phyloP scores from a whole-genome alignment of 2,113 vertebrate genomes.

The Gopherus flavomarginatus region DNA sequence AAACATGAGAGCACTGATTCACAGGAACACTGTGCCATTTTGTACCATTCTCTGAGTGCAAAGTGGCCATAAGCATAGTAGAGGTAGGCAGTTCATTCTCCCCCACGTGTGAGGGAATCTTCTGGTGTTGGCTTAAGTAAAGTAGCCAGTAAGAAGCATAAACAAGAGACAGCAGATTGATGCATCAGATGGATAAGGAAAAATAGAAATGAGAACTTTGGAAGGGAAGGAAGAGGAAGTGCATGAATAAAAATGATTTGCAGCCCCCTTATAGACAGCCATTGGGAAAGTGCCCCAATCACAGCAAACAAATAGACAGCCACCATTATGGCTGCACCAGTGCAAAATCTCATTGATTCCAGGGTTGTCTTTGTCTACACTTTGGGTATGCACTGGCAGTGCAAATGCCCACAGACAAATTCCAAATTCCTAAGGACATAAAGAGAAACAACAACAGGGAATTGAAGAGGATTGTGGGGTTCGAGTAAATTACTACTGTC shows the following conservation, averaged over 20 bases:
- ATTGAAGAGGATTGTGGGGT: neutral
- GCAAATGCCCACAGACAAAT: neutral
- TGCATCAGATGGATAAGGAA: neutral
- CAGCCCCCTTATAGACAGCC: neutral
- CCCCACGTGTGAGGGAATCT: neutral
- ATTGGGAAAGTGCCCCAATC: neutral
- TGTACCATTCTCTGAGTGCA: neutral
- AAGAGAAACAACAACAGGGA: neutral
- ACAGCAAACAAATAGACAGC: neutral
- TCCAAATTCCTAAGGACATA: neutral
- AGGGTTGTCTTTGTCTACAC: neutral
- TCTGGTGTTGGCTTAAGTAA: neutral
- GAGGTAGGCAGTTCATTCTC: neutral
- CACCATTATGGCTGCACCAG: neutral
- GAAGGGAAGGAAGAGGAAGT: neutral
- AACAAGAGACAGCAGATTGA: neutral
- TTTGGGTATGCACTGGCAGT: neutral
- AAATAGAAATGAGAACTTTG: neutral
- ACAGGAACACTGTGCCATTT: fast-evolving
- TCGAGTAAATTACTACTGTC: neutral
- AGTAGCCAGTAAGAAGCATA: neutral
- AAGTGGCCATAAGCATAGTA: neutral
- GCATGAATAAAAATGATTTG: neutral
- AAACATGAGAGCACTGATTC: neutral
- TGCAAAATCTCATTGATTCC: neutral